Percentiles rank a stretch among this genome's conserved stretches.
These are phyloP conservation scores for Galbula dea DNA, from an alignment of 2,113 vertebrate genomes.

Conservation along the genomic window DNA sequence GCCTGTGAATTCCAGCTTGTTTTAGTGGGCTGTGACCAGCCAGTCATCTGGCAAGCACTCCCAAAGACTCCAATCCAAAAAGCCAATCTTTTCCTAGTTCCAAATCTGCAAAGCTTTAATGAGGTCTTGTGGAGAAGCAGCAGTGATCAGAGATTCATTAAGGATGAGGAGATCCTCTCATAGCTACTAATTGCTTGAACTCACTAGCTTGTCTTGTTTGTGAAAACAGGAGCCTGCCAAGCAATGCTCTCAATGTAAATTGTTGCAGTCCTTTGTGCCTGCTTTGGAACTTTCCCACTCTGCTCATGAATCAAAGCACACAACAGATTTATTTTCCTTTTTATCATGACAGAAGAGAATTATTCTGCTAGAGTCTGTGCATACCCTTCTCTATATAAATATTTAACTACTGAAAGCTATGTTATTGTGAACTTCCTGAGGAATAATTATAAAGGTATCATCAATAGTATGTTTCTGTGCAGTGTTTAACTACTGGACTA, in stretches of 20 bases:
- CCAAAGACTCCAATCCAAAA: not conserved
- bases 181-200: conserved; percentile 21
- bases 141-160: conserved; percentile 15
- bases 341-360: not conserved
- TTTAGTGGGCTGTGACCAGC: not conserved
- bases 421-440: not conserved
- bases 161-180: not conserved
- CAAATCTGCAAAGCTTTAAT: not conserved
- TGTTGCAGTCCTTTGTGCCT: not conserved
- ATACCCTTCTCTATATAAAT: not conserved
- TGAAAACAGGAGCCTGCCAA: conserved; percentile 11
- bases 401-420: not conserved
- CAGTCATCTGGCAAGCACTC: not conserved
- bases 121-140: not conserved
- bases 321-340: not conserved
- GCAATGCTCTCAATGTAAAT: not conserved
- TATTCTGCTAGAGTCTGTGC: not conserved
- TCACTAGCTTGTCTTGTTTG: not conserved
- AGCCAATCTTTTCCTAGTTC: not conserved
- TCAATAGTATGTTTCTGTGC: not conserved
- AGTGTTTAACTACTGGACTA: not conserved
- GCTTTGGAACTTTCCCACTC: not conserved
- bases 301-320: not conserved
- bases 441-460: not conserved
- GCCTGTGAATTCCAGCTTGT: not conserved